phyloP scores from a whole-genome alignment of 37 sponge, comb jelly and placozoan genomes.

The Crambe crambe region DNA sequence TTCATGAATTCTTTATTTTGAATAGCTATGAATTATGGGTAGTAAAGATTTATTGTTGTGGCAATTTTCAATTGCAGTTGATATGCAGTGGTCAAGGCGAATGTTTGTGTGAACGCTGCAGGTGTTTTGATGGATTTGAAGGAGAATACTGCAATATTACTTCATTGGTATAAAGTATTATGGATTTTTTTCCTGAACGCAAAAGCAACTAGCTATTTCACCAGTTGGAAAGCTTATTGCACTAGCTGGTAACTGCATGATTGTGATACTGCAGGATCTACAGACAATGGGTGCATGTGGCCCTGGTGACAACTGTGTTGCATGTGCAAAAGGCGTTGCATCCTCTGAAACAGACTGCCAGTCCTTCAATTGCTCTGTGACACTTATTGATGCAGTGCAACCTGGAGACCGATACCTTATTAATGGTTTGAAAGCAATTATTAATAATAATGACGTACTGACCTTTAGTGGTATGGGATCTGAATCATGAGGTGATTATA shows the following conservation, averaged over 20 bases:
- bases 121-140: slow-evolving; percentile 10
- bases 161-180: slow-evolving; percentile 8
- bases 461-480: no score
- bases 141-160: slow-evolving; percentile 31
- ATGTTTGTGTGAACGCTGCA: slow-evolving; percentile 11
- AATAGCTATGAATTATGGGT: no score
- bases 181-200: no score
- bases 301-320: neutral
- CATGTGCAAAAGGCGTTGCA: neutral
- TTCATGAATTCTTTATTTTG: no score
- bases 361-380: slow-evolving; percentile 11
- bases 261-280: neutral
- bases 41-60: no score
- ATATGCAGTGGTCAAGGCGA: slow-evolving; percentile 23
- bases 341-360: neutral
- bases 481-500: no score
- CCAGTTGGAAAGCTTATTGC: neutral
- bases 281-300: neutral
- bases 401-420: neutral
- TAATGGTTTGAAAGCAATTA: slow-evolving; percentile 8
- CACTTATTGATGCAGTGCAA: neutral
- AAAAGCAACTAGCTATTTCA: no score
- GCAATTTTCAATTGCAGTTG: no score
- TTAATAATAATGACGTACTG: neutral
- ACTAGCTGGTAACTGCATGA: neutral